phyloP scores from a whole-genome alignment of 2,797 vertebrate species.

The Pteronotus mesoamericanus region DNA sequence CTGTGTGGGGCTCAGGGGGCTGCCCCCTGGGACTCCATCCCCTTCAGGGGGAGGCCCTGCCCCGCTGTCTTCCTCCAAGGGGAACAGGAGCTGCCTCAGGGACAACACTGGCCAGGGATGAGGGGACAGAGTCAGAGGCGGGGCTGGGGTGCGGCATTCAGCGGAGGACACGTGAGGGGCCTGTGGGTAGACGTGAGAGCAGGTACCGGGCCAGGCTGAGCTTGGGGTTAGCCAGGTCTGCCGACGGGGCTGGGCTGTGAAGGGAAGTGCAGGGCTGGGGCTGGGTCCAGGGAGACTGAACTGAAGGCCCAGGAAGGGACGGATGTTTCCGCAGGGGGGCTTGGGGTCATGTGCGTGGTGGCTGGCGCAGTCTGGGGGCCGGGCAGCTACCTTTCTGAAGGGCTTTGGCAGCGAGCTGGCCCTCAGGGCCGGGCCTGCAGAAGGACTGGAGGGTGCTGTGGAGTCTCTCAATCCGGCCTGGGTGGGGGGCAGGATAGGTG shows the following conservation, averaged over 20 bases:
- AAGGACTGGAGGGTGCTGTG: conserved; percentile 63
- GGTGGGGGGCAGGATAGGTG: neutral
- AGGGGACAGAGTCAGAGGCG: neutral
- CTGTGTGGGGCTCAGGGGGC: conserved; percentile 77
- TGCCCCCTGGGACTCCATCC: neutral
- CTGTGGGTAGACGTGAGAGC: neutral
- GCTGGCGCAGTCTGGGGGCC: neutral
- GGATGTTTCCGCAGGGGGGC: neutral
- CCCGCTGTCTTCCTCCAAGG: conserved; percentile 41
- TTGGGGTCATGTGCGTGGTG: fast-evolving
- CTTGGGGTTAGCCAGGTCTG: neutral
- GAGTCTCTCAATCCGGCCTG: conserved; percentile 60
- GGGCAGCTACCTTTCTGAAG: conserved; percentile 86
- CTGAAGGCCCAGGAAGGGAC: neutral
- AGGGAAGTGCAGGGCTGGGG: neutral
- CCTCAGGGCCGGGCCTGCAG: conserved; percentile 79
- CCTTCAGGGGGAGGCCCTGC: conserved; percentile 32
- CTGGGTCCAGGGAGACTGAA: neutral
- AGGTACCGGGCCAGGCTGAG: neutral
- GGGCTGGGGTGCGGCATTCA: neutral
- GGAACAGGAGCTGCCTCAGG: conserved; percentile 85
- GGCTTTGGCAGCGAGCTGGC: conserved; percentile 83
- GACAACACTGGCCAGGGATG: conserved; percentile 71
- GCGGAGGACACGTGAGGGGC: neutral
- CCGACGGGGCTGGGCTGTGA: neutral